Evolutionary conservation across 2,113 vertebrate genomes (phyloP).

Genomic region (Xyliphius kryptos): DNA sequence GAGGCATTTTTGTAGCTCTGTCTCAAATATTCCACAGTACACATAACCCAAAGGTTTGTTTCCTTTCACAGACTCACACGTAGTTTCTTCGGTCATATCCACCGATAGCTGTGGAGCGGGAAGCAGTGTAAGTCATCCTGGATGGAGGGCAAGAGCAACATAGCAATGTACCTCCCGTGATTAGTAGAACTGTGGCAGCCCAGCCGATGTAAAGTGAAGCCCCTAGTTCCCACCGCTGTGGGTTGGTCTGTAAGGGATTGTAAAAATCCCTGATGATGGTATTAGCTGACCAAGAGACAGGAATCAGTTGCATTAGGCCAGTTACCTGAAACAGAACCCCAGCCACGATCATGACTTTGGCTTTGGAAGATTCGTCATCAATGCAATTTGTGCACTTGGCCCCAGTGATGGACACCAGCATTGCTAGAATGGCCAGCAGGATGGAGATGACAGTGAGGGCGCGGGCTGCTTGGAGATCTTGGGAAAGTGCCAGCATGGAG

Average conservation of each 20-base stretch:
- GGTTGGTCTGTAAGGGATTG: slow-evolving; percentile 58
- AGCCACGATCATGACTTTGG: slow-evolving; percentile 66
- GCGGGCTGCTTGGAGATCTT: slow-evolving; percentile 64
- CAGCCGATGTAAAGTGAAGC: slow-evolving; percentile 65
- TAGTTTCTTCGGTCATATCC: slow-evolving; percentile 64
- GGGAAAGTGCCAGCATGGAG: slow-evolving; percentile 65
- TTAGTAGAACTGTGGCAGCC: slow-evolving; percentile 57
- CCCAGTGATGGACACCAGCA: slow-evolving; percentile 62
- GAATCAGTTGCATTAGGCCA: slow-evolving; percentile 66
- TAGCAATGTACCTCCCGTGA: slow-evolving; percentile 61
- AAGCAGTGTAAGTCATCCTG: slow-evolving; percentile 57
- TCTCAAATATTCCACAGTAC: too few species aligned
- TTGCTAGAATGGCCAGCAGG: slow-evolving; percentile 59
- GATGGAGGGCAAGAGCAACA: slow-evolving; percentile 68
- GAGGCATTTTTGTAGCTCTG: slow-evolving; percentile 16
- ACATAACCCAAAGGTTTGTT: too few species aligned
- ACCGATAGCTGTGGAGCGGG: slow-evolving; percentile 44
- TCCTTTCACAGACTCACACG: too few species aligned
- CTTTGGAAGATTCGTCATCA: slow-evolving; percentile 62
- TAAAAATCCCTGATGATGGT: slow-evolving; percentile 69
- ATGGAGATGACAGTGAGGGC: slow-evolving; percentile 67
- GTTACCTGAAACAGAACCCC: slow-evolving; percentile 65
- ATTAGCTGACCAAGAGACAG: slow-evolving; percentile 66
- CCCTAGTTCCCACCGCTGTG: slow-evolving; percentile 63
- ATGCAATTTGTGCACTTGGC: slow-evolving; percentile 73